These are phyloP conservation scores for Drosophila hawaiiensis DNA, from an alignment of 2,888 invertebrate species.

Conservation along the genomic window DNA sequence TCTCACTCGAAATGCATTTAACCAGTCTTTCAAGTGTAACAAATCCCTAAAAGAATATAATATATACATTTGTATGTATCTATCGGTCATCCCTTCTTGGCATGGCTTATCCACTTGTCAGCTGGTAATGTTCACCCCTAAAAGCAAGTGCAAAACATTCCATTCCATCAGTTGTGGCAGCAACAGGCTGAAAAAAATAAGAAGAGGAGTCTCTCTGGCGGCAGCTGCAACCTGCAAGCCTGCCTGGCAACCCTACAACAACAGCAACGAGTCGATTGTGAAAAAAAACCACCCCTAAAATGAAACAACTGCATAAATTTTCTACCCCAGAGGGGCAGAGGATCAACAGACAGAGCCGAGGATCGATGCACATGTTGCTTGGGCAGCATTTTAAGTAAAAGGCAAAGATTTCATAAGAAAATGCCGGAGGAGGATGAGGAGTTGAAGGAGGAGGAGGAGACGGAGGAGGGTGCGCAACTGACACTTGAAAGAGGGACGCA, in stretches of 20 bases:
- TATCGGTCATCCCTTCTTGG: conserved; percentile 41
- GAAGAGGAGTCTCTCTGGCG: conserved; percentile 28
- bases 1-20: conserved; percentile 1
- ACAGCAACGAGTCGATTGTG: not conserved
- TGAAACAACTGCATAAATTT: conserved; percentile 72
- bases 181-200: conserved; percentile 45
- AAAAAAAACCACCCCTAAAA: conserved; percentile 75
- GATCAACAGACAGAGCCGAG: conserved; percentile 40
- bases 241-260: conserved; percentile 47
- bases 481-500: conserved; percentile 63
- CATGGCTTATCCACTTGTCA: conserved; percentile 58
- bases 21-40: conserved; percentile 17
- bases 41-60: conserved; percentile 31
- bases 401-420: conserved; percentile 76
- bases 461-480: conserved; percentile 57
- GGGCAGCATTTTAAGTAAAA: conserved; percentile 54
- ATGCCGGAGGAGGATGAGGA: conserved; percentile 21
- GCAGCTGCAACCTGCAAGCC: conserved; percentile 75
- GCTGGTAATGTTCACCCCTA: conserved; percentile 58
- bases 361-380: conserved; percentile 71
- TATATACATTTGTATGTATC: conserved; percentile 1
- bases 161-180: conserved; percentile 19
- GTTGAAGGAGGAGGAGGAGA: conserved; percentile 23
- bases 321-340: conserved; percentile 59
- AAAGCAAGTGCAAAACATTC: conserved; percentile 48